Conservation (phyloP, 2,797 vertebrate species). For the Merluccius polli region DNA sequence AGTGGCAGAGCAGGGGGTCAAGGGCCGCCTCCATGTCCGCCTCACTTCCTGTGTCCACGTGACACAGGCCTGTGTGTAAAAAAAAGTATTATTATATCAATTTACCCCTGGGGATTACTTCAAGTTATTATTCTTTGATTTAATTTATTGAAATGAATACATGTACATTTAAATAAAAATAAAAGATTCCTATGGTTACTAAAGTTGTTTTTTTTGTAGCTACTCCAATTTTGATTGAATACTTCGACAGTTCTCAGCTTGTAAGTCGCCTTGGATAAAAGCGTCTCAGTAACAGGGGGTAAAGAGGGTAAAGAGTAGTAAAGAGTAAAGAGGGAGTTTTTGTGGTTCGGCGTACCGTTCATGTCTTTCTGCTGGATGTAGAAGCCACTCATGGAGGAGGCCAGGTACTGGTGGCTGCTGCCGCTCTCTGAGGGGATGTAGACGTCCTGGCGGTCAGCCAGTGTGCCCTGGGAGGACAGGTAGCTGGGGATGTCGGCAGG, state of each 20-base stretch:
- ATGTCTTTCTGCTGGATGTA: constrained; percentile 85
- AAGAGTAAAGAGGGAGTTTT: no score
- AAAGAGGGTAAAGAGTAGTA: no score
- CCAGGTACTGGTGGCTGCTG: constrained; percentile 88
- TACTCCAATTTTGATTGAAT: no score
- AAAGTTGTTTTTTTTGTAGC: no score
- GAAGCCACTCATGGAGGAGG: constrained; percentile 81
- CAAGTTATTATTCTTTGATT: no score
- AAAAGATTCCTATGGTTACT: no score
- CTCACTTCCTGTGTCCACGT: constrained; percentile 86
- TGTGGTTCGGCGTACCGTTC: constrained; percentile 68
- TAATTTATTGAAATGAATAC: no score
- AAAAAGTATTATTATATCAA: not conserved
- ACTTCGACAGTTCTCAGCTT: not conserved
- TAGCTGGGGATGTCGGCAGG: constrained; percentile 96
- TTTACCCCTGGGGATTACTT: no score
- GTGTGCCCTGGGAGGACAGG: constrained; percentile 94
- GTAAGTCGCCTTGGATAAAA: not conserved
- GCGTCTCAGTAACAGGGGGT: no score
- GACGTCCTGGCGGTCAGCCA: constrained; percentile 92
- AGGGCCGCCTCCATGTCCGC: constrained; percentile 80
- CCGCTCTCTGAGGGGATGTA: constrained; percentile 91
- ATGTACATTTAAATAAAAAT: no score
- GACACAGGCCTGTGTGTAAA: constrained; percentile 74
- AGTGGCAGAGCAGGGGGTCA: constrained; percentile 86